A percentile compares a stretch with the other conserved stretches of the same genome.
Evolutionary conservation across 2,888 invertebrate genomes (phyloP).

Genomic region (Scrobipalpa atriplicella): DNA sequence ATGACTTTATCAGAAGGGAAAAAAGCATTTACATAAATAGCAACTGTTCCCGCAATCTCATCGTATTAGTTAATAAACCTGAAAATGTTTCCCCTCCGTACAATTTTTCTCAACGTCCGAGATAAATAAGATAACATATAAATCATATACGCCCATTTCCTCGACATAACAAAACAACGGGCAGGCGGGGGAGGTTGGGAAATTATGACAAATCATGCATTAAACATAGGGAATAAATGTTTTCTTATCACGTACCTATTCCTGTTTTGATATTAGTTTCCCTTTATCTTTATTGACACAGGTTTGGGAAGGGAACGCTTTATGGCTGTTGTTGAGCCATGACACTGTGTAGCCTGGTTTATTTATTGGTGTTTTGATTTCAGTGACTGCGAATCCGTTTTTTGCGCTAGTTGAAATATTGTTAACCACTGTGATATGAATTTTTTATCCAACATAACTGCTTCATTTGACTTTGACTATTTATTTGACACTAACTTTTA

Average conservation of each 20-base stretch:
- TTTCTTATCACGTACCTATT: slow-evolving; percentile 83
- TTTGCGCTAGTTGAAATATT: background rate
- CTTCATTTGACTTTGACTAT: slow-evolving; percentile 2
- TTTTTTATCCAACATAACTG: background rate
- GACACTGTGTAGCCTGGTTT: slow-evolving; percentile 39
- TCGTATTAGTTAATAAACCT: slow-evolving; percentile 71
- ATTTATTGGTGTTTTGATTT: slow-evolving; percentile 40
- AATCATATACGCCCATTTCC: slow-evolving; percentile 78
- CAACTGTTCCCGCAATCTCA: slow-evolving; percentile 58
- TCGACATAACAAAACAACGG: slow-evolving; percentile 77
- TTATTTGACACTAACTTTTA: background rate
- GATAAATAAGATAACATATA: slow-evolving; percentile 78
- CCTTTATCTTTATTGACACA: slow-evolving; percentile 83
- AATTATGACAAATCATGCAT: slow-evolving; percentile 83
- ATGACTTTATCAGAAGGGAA: background rate
- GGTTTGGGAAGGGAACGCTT: slow-evolving; percentile 74
- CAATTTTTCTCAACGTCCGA: slow-evolving; percentile 69
- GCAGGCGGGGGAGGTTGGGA: slow-evolving; percentile 71
- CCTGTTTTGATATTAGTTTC: slow-evolving; percentile 82
- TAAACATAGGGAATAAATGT: slow-evolving; percentile 83
- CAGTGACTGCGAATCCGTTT: slow-evolving; percentile 14
- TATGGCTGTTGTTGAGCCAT: slow-evolving; percentile 66
- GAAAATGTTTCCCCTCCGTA: slow-evolving; percentile 60
- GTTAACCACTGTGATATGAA: background rate
- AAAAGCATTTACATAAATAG: slow-evolving; percentile 28